Evolutionary conservation across 2,888 invertebrate genomes (phyloP), one percentile per base, ranked within the genome.

Genomic region (Acrobasis consociella): DNA sequence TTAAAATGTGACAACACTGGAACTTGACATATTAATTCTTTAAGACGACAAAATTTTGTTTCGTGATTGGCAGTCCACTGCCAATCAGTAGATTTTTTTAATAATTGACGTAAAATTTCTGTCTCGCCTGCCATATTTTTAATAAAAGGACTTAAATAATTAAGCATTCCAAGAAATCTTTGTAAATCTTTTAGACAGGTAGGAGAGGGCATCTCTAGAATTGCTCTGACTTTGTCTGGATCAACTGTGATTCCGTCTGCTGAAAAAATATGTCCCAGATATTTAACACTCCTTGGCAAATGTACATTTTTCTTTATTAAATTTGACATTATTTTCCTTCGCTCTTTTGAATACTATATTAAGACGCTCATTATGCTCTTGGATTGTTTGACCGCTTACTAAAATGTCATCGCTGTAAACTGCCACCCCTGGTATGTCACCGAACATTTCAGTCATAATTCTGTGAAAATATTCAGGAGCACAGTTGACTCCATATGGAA

Each of bases 401-500:
- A 68, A 59, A 31, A 67, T 39, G 39, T 67, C 65, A 58, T 67
- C 68, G 31, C 58, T 61, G 39, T 62, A 67, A 11, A 68, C 66
- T 22, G 59, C 39, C 13, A 68, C 68, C 10, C 70, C 68, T 42
- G 59, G 49, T 53, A 67, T 60, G 17, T 63, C 55, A 49, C 37
- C 65, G 66, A 70, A 68, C 9, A 67, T 65, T 67, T 69, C 65
- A 51, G 55, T 64, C 68, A 69, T 68, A n/a, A 60, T 58, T 52
- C 62, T 60, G 38, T 70, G 66, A 64, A 70, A 69, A 39, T 61
- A 62, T 17, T 67, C 66, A 56, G 64, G 65, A 16, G 66, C 65
- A 49, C 64, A 63, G 49, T 65, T 66, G 9, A 69, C 58, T 10
- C 67, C 70, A 67, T 65, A 69, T 16, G 67, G 65, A 11, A 70